phyloP scores from a whole-genome alignment of 1,140 invertebrate genomes.

The Sipha flava region DNA sequence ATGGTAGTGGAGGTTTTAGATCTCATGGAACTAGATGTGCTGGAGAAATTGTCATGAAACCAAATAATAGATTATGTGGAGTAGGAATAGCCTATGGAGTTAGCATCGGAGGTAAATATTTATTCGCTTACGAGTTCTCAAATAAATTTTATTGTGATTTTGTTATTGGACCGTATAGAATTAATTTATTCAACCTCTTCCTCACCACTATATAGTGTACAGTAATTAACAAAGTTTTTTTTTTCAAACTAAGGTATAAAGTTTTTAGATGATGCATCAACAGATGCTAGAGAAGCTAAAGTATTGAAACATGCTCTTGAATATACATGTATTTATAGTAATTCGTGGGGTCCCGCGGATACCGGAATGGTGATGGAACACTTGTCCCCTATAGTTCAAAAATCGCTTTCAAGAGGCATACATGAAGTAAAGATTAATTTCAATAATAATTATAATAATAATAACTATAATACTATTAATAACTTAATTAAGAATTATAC shows the following conservation, averaged over 20 bases:
- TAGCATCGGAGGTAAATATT: constrained; percentile 59
- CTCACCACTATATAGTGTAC: no score
- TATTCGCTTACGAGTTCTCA: background rate
- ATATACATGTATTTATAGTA: constrained; percentile 77
- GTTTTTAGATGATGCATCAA: constrained; percentile 83
- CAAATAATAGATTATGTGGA: constrained; percentile 75
- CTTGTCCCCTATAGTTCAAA: constrained; percentile 62
- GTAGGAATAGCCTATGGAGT: constrained; percentile 76
- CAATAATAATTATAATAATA: no score
- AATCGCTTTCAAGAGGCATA: constrained; percentile 54
- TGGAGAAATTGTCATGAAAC: constrained; percentile 75
- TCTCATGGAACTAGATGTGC: constrained; percentile 76
- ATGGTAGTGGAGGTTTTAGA: constrained; percentile 50
- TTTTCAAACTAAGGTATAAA: constrained; percentile 55
- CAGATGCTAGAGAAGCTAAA: constrained; percentile 75
- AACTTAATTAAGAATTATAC: no score
- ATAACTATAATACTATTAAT: no score
- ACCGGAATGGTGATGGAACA: constrained; percentile 81
- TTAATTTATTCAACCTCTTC: no score
- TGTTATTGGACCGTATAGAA: no score
- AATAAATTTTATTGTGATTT: background rate
- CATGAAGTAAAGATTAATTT: constrained; percentile 54
- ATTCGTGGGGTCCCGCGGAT: constrained; percentile 85
- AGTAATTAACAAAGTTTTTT: background rate
- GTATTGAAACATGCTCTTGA: constrained; percentile 57